These are phyloP conservation scores for Rhopalosiphum nymphaeae DNA, from an alignment of 2,888 invertebrate genomes.

Conservation along the genomic window DNA sequence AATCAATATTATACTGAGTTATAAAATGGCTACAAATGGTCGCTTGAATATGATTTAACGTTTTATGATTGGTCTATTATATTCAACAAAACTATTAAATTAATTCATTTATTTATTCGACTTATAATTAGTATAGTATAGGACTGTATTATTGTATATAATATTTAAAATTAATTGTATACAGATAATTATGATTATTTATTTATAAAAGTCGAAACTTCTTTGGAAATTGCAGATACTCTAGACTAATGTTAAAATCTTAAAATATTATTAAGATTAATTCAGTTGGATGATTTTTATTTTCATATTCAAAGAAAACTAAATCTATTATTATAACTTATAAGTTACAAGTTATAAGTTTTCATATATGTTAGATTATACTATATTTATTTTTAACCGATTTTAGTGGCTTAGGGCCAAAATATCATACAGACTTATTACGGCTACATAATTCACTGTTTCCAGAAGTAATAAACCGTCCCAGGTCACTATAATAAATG, in stretches of 20 bases:
- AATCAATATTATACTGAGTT: background rate
- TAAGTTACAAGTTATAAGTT: background rate
- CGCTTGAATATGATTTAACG: background rate
- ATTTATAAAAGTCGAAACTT: background rate
- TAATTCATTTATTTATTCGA: background rate
- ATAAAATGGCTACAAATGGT: background rate
- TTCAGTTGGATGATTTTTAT: background rate
- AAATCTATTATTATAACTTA: conserved; percentile 24
- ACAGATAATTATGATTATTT: background rate
- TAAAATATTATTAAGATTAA: background rate
- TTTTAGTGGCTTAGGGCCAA: conserved; percentile 37
- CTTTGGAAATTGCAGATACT: background rate
- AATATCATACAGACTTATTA: conserved; percentile 1
- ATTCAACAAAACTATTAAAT: background rate
- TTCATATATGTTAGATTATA: background rate
- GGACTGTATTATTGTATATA: background rate
- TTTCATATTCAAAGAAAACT: background rate
- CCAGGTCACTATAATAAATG: conserved; percentile 7
- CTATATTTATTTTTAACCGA: background rate
- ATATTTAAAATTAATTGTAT: background rate
- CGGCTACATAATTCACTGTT: conserved; percentile 37
- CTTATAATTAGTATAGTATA: background rate
- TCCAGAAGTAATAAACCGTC: conserved; percentile 50
- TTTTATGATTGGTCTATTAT: background rate
- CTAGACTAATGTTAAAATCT: background rate